A percentile compares a stretch with the other conserved stretches of the same genome.
Evolutionary conservation across 1,140 invertebrate genomes (phyloP).

Genomic region (Drosophila subpulchrella): DNA sequence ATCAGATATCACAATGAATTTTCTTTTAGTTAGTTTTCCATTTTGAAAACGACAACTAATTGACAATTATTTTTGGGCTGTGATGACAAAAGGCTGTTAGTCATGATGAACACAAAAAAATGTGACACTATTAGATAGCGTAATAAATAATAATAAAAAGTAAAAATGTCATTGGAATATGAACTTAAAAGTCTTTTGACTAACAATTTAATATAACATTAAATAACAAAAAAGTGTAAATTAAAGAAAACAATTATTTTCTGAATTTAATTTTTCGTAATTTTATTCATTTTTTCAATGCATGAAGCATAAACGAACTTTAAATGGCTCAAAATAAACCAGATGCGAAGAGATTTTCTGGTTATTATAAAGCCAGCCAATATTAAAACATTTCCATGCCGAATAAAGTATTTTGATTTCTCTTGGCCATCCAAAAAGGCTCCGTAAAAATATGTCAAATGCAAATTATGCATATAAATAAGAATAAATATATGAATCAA

Average conservation of each 20-base stretch:
- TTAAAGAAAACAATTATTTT: background rate
- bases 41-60: slow-evolving; percentile 7
- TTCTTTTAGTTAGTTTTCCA: background rate
- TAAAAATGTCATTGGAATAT: too few relatives aligned
- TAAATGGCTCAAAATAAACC: background rate
- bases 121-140: too few relatives aligned
- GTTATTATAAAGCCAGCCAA: slow-evolving; percentile 16
- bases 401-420: slow-evolving; percentile 45
- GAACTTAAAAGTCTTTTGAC: background rate
- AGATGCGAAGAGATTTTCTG: slow-evolving; percentile 17
- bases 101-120: background rate
- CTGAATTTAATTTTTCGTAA: background rate
- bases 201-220: background rate
- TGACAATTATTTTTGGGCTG: slow-evolving; percentile 4
- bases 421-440: slow-evolving; percentile 5
- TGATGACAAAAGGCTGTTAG: background rate
- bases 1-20: background rate
- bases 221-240: background rate
- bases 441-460: slow-evolving; percentile 79
- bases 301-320: background rate
- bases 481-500: slow-evolving; percentile 69
- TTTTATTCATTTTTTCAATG: background rate
- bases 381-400: slow-evolving; percentile 32
- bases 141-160: too few relatives aligned
- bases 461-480: slow-evolving; percentile 77